Evolutionary conservation across 2,888 invertebrate species (phyloP), one percentile per base, ranked within the genome.

Genomic region (Hydraecia micacea): DNA sequence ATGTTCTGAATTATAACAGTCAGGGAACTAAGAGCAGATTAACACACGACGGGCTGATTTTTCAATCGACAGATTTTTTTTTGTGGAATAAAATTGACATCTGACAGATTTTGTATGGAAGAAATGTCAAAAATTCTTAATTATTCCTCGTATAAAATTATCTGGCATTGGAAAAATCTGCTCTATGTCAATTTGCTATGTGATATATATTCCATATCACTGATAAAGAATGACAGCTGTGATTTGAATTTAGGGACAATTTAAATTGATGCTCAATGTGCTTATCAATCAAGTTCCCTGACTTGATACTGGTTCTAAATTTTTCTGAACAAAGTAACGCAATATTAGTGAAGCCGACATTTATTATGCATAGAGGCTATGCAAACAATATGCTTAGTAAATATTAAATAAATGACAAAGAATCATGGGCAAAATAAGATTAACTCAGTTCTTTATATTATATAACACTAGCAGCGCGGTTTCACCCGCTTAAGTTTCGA

Each of bases 381-480:
- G 69, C 46, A 58, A 39, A n/a, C 5, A 67, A 32, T 39, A 18
- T n/a, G 32, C 25, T 52, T 18, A 8, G 11, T 39, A 42, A 70
- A 52, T 62, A n/a, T 49, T 49, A 36, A 28, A 32, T 39, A 73
- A 75, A 62, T 49, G 11, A 4, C 60, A 49, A 49, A 39, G n/a
- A 32, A 49, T 78, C 68, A 77, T 69, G 21, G 21, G 62, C 18
- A 36, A 66, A 46, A 42, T 66, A 4, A 25, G 1, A 39, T 63
- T 52, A 32, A 18, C 32, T 63, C 39, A 76, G 39, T 39, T 18
- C 49, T 46, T 36, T 36, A 36, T 1, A 2, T 21, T 36, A n/a
- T 9, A 4, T 28, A 46, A 15, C 21, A 67, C 32, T 32, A 32
- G 32, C 32, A 32, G 32, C 32, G 32, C 32, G 32, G 32, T 32